Evolutionary conservation across 2,797 vertebrate species (phyloP), one percentile per base, ranked within the genome.

Genomic region (Etheostoma perlongum): DNA sequence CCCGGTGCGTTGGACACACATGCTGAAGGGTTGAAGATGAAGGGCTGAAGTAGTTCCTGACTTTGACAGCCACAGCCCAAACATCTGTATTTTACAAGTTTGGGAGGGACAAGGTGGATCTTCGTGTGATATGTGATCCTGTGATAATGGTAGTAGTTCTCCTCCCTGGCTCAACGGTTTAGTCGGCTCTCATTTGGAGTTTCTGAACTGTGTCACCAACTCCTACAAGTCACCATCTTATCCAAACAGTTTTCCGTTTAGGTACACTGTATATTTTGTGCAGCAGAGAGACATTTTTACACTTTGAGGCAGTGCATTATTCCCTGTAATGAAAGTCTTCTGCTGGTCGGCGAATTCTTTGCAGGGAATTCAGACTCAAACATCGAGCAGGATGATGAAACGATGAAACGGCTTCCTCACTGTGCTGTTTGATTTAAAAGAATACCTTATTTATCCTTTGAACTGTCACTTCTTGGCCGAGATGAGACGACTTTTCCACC

Each of bases 281-380:
- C 14, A 27, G 62, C 46, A 53, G 33, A 36, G 40, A 65, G 16
- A 25, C 33, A 42, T 25, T 57, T 40, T 36, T 16, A 23, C n/a
- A 15, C 21, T 64, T n/a, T 49, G 46, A 62, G 46, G 47, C 11
- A 47, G 25, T 55, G 23, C 54, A 19, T 79, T 74, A 19, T 79
- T 74, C 21, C 40, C 55, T 54, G 63, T 72, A 73, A 78, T 73
- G 68, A 77, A 52, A 21, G 30, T 19, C 21, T 54, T 48, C 21
- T 61, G 48, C 55, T 61, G 65, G 30, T 23, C 23, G 58, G 51
- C 5, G 30, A 54, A 57, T 60, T 53, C 19, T 65, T 5, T 40
- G 30, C 18, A 66, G 47, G 51, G 27, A 46, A 51, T 27, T 25
- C 42, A 49, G 33, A 66, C 30, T 54, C 27, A 61, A 23, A 42